Evolutionary conservation across 2,113 vertebrate genomes (phyloP).

Genomic region (Catharus minimus): DNA sequence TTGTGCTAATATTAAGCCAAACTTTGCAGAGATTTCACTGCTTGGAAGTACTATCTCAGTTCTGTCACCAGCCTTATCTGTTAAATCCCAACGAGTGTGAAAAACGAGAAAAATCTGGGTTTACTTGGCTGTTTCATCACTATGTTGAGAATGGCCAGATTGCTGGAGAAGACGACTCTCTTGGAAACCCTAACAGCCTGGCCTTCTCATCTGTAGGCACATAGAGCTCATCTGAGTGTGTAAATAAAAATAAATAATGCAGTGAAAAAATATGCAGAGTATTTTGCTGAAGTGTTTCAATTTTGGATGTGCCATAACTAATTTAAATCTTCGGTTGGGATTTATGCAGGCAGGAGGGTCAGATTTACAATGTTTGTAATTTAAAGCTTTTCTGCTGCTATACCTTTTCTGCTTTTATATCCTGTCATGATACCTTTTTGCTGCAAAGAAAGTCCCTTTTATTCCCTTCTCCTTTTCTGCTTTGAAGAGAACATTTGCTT

Average conservation of each 20-base stretch:
- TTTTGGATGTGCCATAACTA: background rate
- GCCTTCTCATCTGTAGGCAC: slow-evolving; percentile 38
- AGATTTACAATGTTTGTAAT: background rate
- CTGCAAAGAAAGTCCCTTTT: background rate
- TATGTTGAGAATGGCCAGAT: slow-evolving; percentile 41
- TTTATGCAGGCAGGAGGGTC: background rate
- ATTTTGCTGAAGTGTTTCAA: slow-evolving; percentile 27
- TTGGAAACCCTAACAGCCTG: slow-evolving; percentile 1
- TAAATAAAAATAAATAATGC: slow-evolving; percentile 63
- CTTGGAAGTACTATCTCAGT: slow-evolving; percentile 25
- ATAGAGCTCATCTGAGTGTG: slow-evolving; percentile 19
- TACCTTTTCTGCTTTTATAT: background rate
- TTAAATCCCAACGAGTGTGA: slow-evolving; percentile 34
- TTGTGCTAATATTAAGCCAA: background rate
- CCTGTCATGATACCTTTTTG: background rate
- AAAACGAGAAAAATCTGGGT: slow-evolving; percentile 20
- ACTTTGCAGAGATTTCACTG: background rate
- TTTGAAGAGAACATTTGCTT: slow-evolving; percentile 27
- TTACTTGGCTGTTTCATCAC: slow-evolving; percentile 30
- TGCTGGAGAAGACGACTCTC: slow-evolving; percentile 26
- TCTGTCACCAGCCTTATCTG: slow-evolving; percentile 54
- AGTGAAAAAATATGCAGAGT: slow-evolving; percentile 55
- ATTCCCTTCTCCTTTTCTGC: background rate
- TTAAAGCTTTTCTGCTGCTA: background rate
- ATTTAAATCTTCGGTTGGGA: background rate